These are phyloP conservation scores for Megathymus violae DNA, from an alignment of 1,140 invertebrate species.

Conservation along the genomic window DNA sequence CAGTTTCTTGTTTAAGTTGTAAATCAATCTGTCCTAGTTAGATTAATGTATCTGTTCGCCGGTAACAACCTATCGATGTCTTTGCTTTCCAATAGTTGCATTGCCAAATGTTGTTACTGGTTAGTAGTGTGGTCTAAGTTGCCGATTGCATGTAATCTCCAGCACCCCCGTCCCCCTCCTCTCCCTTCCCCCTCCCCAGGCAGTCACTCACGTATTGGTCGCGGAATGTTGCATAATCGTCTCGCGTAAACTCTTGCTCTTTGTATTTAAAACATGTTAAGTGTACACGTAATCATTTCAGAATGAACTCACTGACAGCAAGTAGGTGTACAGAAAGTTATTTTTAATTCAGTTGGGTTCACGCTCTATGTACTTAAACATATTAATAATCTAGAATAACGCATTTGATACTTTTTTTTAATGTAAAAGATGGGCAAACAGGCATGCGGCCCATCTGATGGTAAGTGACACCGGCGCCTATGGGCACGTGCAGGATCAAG, in stretches of 20 bases:
- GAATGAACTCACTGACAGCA: constrained; percentile 53
- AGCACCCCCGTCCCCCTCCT: constrained; percentile 44
- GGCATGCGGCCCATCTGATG: too few species aligned
- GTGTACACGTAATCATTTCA: constrained; percentile 58
- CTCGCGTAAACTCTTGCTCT: constrained; percentile 61
- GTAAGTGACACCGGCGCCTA: too few species aligned
- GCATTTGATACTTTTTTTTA: too few species aligned
- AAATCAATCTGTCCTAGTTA: constrained; percentile 77
- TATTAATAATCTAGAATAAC: too few species aligned
- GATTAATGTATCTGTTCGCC: constrained; percentile 66
- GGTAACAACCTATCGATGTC: constrained; percentile 55
- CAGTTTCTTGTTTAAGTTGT: constrained; percentile 74
- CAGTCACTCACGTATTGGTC: constrained; percentile 48
- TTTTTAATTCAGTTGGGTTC: constrained; percentile 16
- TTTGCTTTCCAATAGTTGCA: constrained; percentile 64
- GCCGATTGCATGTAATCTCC: constrained; percentile 49
- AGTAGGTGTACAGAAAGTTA: constrained; percentile 1
- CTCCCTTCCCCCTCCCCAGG: constrained; percentile 28
- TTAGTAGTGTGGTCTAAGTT: constrained; percentile 47
- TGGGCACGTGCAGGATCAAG: too few species aligned
- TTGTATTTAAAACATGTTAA: constrained; percentile 76
- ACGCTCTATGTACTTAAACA: constrained; percentile 22
- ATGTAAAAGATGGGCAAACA: too few species aligned
- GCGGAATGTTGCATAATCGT: constrained; percentile 66
- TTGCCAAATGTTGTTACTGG: constrained; percentile 63